A percentile compares a stretch with the other conserved stretches of the same genome.
These are phyloP conservation scores for Babylonia areolata DNA, from an alignment of 1,140 invertebrate species.

Conservation along the genomic window DNA sequence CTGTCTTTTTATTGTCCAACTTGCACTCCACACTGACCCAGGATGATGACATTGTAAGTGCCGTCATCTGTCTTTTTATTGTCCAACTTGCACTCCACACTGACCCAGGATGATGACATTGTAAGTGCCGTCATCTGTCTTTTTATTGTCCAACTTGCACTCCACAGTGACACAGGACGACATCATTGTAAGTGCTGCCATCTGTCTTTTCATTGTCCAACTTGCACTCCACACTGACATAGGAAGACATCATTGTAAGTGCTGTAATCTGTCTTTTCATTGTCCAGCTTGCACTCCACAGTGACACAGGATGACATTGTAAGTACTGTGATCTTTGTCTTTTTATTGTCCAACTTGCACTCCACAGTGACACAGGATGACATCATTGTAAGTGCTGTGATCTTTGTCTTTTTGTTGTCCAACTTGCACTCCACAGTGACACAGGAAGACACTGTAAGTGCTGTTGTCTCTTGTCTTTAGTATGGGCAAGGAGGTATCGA, in stretches of 20 bases:
- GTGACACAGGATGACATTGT: conserved; percentile 80
- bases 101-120: conserved; percentile 79
- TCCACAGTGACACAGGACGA: conserved; percentile 90
- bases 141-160: conserved; percentile 88
- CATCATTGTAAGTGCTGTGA: not conserved
- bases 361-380: conserved; percentile 83
- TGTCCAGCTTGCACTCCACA: conserved; percentile 89
- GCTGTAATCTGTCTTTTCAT: not conserved
- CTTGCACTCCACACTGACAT: conserved; percentile 88
- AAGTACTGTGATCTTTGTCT: not conserved
- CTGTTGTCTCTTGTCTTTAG: too few species aligned
- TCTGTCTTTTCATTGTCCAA: conserved; percentile 88
- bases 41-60: conserved; percentile 5
- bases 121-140: not conserved
- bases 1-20: conserved; percentile 89
- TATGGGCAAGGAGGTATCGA: too few species aligned
- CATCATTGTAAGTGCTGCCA: conserved; percentile 80
- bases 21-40: conserved; percentile 88
- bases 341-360: too few species aligned
- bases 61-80: conserved; percentile 75
- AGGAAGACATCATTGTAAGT: conserved; percentile 4
- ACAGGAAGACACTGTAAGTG: too few species aligned
- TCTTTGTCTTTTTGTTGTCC: too few species aligned
- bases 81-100: conserved; percentile 89
- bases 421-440: too few species aligned